Evolutionary conservation across 2,113 vertebrate genomes (phyloP).

Genomic region (Atlantisia rogersi): DNA sequence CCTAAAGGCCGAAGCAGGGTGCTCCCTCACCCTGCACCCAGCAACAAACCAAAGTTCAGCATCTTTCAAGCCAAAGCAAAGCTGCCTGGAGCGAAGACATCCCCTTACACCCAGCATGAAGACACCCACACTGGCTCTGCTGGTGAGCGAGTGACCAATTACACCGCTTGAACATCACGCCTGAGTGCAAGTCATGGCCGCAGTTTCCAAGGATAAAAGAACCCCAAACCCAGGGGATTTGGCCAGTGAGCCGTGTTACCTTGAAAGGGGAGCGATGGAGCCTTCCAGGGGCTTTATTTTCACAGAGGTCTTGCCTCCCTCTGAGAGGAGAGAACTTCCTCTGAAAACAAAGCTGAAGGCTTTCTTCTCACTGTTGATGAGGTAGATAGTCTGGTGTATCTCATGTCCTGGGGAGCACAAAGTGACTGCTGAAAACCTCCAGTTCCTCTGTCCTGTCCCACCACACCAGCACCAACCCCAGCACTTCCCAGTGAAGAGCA

Average conservation of each 20-base stretch:
- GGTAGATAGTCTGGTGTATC: constrained; percentile 62
- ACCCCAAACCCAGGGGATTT: rapidly evolving
- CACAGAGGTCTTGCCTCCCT: constrained; percentile 74
- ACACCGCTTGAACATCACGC: too few relatives aligned
- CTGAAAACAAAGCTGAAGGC: constrained; percentile 79
- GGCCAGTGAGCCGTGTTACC: constrained; percentile 63
- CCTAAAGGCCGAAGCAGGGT: background rate
- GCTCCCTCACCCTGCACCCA: background rate
- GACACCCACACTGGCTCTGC: too few relatives aligned
- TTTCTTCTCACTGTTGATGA: constrained; percentile 84
- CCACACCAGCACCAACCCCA: too few relatives aligned
- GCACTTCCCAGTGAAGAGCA: background rate
- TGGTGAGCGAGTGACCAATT: too few relatives aligned
- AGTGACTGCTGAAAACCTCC: background rate
- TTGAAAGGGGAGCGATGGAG: constrained; percentile 77
- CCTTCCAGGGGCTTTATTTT: constrained; percentile 80
- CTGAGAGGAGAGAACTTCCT: constrained; percentile 78
- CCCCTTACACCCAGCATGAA: too few relatives aligned
- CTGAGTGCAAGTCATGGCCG: too few relatives aligned
- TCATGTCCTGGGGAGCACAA: constrained; percentile 62
- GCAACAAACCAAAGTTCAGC: background rate
- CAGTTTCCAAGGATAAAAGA: too few relatives aligned
- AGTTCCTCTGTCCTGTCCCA: background rate
- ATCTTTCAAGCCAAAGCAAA: background rate
- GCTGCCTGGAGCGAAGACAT: rapidly evolving